Percentiles rank a stretch among this genome's conserved stretches.
These are phyloP conservation scores for Eutolmus rufibarbis DNA, from an alignment of 2,888 invertebrate species.

Conservation along the genomic window DNA sequence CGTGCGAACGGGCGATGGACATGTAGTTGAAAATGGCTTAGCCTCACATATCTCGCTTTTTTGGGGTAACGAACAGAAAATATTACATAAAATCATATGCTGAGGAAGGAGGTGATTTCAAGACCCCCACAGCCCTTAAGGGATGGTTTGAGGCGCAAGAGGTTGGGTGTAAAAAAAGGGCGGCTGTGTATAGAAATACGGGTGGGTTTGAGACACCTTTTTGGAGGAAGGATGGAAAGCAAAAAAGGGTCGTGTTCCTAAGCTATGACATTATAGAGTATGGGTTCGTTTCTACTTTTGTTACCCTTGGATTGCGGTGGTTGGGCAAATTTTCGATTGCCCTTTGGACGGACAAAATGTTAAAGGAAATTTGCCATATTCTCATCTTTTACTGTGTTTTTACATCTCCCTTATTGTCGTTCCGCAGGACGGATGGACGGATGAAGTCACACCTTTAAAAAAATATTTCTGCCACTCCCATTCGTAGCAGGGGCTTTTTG, in stretches of 20 bases:
- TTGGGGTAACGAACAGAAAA: slow-evolving; percentile 32
- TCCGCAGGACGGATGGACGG: neutral
- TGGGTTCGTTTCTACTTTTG: neutral
- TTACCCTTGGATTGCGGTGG: neutral
- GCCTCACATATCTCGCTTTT: slow-evolving; percentile 18
- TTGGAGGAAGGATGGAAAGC: neutral
- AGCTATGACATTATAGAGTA: slow-evolving; percentile 2
- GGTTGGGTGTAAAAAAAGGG: neutral
- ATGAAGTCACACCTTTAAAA: neutral
- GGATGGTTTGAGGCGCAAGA: neutral
- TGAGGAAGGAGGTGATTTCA: neutral
- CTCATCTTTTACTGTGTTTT: neutral
- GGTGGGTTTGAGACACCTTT: slow-evolving; percentile 23
- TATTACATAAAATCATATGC: slow-evolving; percentile 35
- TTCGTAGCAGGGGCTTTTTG: neutral
- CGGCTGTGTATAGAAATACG: neutral
- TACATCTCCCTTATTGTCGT: neutral
- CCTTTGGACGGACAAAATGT: slow-evolving; percentile 3
- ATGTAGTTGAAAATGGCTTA: slow-evolving; percentile 4
- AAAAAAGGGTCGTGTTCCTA: slow-evolving; percentile 7
- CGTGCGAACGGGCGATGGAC: neutral
- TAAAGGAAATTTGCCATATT: slow-evolving; percentile 29
- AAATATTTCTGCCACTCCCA: neutral
- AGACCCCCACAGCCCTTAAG: neutral
- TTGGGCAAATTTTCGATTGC: slow-evolving; percentile 17